phyloP scores from a whole-genome alignment of 2,113 vertebrate genomes.

The Peucedramus taeniatus region DNA sequence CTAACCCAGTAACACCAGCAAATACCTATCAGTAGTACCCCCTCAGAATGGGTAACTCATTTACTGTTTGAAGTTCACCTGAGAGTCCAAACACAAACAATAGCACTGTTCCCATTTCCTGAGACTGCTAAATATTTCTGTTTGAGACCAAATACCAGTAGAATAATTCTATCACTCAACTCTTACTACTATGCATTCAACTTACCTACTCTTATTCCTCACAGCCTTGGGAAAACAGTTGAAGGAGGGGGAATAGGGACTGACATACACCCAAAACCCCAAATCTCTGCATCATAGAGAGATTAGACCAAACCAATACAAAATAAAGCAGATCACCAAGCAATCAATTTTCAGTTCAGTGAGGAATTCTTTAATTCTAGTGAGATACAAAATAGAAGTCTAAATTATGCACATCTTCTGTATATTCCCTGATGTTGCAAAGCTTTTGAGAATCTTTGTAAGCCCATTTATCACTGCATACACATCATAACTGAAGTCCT shows the following conservation, averaged over 20 bases:
- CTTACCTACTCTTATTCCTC: background rate
- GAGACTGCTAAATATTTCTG: background rate
- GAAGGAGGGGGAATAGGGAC: no score
- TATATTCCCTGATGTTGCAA: background rate
- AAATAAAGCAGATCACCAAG: background rate
- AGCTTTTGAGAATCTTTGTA: background rate
- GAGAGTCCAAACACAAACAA: background rate
- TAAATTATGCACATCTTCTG: background rate
- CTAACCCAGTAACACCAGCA: background rate
- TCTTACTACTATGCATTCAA: background rate
- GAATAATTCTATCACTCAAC: background rate
- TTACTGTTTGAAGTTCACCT: background rate
- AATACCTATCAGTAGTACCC: background rate
- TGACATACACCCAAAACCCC: background rate
- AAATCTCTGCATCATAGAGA: background rate
- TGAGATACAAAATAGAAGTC: background rate
- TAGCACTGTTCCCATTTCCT: background rate
- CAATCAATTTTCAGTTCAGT: background rate
- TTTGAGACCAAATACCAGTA: background rate
- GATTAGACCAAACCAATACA: background rate
- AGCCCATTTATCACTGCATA: background rate
- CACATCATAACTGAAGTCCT: fast-evolving
- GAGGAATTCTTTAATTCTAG: background rate
- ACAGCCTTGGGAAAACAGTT: background rate
- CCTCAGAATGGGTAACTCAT: background rate